Evolutionary conservation across 2,888 invertebrate species (phyloP).

Genomic region (Megalurothrips usitatus): DNA sequence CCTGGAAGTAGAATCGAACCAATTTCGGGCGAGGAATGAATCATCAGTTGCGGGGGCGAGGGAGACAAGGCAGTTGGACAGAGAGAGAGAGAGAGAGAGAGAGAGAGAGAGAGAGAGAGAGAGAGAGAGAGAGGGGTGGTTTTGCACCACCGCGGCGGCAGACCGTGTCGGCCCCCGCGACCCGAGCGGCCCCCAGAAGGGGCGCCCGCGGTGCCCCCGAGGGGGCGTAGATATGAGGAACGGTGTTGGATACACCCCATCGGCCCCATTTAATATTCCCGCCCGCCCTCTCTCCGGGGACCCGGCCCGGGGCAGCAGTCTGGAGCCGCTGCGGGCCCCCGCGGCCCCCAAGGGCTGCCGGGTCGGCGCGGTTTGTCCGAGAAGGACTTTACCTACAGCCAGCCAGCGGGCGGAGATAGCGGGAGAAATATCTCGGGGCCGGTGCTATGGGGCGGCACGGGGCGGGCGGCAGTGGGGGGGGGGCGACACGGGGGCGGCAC

Average conservation of each 20-base stretch:
- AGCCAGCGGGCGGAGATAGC: background rate
- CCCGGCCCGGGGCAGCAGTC: too few relatives aligned
- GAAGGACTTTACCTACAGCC: background rate
- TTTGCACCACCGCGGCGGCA: too few relatives aligned
- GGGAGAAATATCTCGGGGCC: constrained; percentile 13
- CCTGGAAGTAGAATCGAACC: background rate
- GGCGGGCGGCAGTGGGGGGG: too few relatives aligned
- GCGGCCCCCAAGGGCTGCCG: too few relatives aligned
- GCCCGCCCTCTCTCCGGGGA: background rate
- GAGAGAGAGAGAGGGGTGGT: too few relatives aligned
- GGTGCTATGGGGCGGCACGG: too few relatives aligned
- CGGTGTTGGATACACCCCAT: constrained; percentile 24
- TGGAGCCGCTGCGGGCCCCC: too few relatives aligned
- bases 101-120: too few relatives aligned
- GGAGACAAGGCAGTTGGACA: too few relatives aligned
- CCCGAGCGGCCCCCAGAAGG: background rate
- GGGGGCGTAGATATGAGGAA: constrained; percentile 16
- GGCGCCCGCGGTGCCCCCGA: background rate
- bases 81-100: too few relatives aligned
- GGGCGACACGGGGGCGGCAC: too few relatives aligned
- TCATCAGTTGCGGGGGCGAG: background rate
- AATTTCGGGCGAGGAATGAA: background rate
- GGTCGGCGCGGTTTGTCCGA: background rate
- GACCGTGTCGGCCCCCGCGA: background rate
- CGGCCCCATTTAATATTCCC: constrained; percentile 23